Conservation (phyloP, 2,888 invertebrate genomes). For the Diarsia brunnea region DNA sequence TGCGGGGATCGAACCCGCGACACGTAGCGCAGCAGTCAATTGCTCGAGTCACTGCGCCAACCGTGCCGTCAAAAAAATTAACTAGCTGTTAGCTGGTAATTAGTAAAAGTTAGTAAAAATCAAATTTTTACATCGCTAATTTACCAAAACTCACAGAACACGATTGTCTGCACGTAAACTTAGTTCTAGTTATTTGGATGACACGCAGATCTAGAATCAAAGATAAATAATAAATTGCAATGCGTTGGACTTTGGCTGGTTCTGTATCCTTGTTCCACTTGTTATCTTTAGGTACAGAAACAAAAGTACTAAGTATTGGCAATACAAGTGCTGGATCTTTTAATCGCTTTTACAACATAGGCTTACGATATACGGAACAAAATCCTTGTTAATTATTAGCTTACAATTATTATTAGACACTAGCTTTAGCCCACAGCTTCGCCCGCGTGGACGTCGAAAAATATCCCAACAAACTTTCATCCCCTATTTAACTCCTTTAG, state of each 20-base stretch:
- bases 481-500: no score
- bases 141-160: not conserved
- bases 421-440: no score
- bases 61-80: no score
- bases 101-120: no score
- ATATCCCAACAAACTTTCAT: no score
- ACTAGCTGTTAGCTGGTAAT: no score
- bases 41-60: no score
- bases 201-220: not conserved
- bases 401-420: no score
- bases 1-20: no score
- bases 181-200: not conserved
- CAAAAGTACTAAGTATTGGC: not conserved
- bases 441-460: no score
- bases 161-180: not conserved
- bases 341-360: not conserved
- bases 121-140: no score
- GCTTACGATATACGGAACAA: not conserved
- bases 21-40: no score
- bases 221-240: not conserved
- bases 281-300: conserved; percentile 1
- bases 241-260: conserved; percentile 9
- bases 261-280: not conserved
- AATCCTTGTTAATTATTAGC: not conserved
- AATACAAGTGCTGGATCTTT: not conserved